Evolutionary conservation across 2,888 invertebrate species (phyloP).

Genomic region (Orchesellides sinensis): DNA sequence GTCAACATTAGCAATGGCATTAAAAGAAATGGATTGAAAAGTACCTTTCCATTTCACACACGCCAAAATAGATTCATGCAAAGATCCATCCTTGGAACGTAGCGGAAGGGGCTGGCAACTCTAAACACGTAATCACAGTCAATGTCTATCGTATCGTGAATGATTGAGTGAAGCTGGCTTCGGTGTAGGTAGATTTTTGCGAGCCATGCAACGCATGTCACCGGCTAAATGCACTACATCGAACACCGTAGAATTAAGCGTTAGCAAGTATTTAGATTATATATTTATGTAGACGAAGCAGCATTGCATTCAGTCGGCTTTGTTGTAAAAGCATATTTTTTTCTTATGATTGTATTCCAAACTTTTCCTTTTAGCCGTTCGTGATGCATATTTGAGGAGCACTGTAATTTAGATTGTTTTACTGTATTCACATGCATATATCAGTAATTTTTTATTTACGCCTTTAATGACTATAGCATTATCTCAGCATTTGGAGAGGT

Average conservation of each 20-base stretch:
- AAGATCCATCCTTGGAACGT: slow-evolving; percentile 61
- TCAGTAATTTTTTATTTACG: slow-evolving; percentile 14
- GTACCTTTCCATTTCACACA: slow-evolving; percentile 59
- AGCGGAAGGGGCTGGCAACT: slow-evolving; percentile 64
- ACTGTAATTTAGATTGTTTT: neutral
- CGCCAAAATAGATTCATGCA: slow-evolving; percentile 60
- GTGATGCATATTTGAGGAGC: slow-evolving; percentile 1
- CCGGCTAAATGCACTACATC: too few species aligned
- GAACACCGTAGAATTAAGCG: too few species aligned
- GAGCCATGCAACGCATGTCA: neutral
- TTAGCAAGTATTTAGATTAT: too few species aligned
- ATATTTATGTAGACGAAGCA: neutral
- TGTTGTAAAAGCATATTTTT: neutral
- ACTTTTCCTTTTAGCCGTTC: neutral
- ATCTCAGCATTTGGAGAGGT: slow-evolving; percentile 6
- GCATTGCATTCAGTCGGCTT: neutral
- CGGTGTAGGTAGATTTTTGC: neutral
- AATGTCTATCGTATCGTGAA: slow-evolving; percentile 34
- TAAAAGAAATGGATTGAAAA: too few species aligned
- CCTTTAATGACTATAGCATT: slow-evolving; percentile 23
- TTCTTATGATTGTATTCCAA: neutral
- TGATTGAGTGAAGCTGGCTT: slow-evolving; percentile 48
- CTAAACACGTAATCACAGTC: slow-evolving; percentile 65
- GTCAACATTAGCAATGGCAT: too few species aligned
- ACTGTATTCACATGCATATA: neutral